Percentiles rank a stretch among this genome's conserved stretches.
Conservation (phyloP, 2,113 vertebrate genomes). For the Xenopus borealis region DNA sequence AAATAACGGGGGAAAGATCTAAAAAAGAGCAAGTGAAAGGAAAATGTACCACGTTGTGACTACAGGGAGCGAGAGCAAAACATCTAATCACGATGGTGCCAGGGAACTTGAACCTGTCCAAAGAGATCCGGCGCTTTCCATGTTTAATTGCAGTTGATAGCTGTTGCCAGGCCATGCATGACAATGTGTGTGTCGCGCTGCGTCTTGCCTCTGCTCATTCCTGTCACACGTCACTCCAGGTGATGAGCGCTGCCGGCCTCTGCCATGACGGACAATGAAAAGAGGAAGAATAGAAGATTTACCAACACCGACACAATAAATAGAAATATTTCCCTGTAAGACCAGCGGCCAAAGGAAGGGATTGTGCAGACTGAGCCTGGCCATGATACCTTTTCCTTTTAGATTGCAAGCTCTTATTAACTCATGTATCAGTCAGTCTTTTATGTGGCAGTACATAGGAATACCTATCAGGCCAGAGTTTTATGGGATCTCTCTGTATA, state of each 20-base stretch:
- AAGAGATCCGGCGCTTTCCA: slow-evolving; percentile 66
- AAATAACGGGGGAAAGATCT: slow-evolving; percentile 63
- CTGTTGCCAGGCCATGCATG: slow-evolving; percentile 75
- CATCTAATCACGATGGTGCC: slow-evolving; percentile 74
- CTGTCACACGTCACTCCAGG: slow-evolving; percentile 81
- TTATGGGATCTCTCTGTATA: too few relatives aligned
- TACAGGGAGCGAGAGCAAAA: slow-evolving; percentile 70
- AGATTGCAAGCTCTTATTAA: too few relatives aligned
- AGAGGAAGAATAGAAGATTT: neutral
- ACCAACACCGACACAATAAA: slow-evolving; percentile 48
- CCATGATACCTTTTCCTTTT: too few relatives aligned
- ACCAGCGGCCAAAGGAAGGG: slow-evolving; percentile 37
- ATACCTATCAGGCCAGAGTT: too few relatives aligned
- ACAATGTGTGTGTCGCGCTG: slow-evolving; percentile 59
- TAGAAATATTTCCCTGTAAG: slow-evolving; percentile 34
- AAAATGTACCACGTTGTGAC: slow-evolving; percentile 67
- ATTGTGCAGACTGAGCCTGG: neutral
- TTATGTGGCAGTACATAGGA: too few relatives aligned
- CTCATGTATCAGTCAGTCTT: too few relatives aligned
- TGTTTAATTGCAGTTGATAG: slow-evolving; percentile 82
- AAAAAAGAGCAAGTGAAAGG: slow-evolving; percentile 50
- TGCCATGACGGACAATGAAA: slow-evolving; percentile 45
- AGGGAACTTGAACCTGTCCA: slow-evolving; percentile 81
- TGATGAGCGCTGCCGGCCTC: slow-evolving; percentile 61
- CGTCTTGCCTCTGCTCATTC: slow-evolving; percentile 70